Conservation (phyloP, 2,888 invertebrate species). For the Limnephilus auricula region DNA sequence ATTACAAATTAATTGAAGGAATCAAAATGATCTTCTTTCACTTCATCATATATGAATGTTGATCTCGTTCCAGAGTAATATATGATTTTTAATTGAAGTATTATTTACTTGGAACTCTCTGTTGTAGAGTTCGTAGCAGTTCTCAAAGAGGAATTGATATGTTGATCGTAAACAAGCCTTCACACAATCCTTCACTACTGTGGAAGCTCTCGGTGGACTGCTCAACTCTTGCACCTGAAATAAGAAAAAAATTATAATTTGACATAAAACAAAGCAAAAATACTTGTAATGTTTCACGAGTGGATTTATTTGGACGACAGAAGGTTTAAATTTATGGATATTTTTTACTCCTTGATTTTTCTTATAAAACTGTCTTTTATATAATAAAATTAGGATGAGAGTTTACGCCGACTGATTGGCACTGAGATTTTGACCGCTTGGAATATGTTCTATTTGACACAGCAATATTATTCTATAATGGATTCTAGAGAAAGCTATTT, state of each 20-base stretch:
- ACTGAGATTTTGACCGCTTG: too few relatives aligned
- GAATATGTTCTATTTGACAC: too few relatives aligned
- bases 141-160: constrained; percentile 99
- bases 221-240: constrained; percentile 96
- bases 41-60: neutral
- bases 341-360: too few relatives aligned
- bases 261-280: neutral
- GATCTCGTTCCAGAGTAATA: too few relatives aligned
- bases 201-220: constrained; percentile 98
- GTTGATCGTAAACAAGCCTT: constrained; percentile 99
- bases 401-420: too few relatives aligned
- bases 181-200: constrained; percentile 99
- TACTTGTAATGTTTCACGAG: neutral
- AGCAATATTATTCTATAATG: too few relatives aligned
- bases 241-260: neutral
- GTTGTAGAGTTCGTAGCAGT: constrained; percentile 97
- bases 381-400: too few relatives aligned
- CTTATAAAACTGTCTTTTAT: too few relatives aligned
- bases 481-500: too few relatives aligned
- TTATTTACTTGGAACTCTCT: constrained; percentile 89
- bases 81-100: neutral
- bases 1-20: constrained; percentile 72
- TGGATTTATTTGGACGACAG: too few relatives aligned
- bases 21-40: neutral
- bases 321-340: too few relatives aligned